Evolutionary conservation across 2,797 vertebrate species (phyloP), one percentile per base, ranked within the genome.

Genomic region (Macrochelys suwanniensis): DNA sequence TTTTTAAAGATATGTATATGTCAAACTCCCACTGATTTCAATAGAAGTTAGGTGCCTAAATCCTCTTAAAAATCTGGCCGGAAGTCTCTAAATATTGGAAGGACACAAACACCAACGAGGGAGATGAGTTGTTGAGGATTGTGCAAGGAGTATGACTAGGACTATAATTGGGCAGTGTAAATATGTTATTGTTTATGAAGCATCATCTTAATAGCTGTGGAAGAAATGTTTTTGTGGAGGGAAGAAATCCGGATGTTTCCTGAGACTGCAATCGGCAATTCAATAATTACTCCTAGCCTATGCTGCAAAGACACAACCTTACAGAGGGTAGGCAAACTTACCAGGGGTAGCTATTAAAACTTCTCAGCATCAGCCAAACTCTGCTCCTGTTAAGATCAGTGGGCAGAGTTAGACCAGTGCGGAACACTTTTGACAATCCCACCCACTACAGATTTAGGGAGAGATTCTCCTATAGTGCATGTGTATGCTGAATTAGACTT

Each of bases 141-240:
- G 6, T 5, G 33, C 61, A 65, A 65, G 31, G 33, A 17, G 33
- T n/a, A n/a, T 65, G 12, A 13, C 12, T 59, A 31, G 31, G 15
- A 16, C 33, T 65, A 9, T 65, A n/a, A n/a, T 65, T 65, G 33
- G 61, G 31, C 59, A 61, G 6, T 33, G 7, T 61, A 31, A 61
- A 61, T 61, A 33, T 61, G 28, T 33, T n/a, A 19, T 47, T 59
- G 16, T 6, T 80, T 37, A 19, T 74, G 91, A 87, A 19, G 50
- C 45, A 76, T 42, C 86, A 37, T n/a, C 74, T 28, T 50, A 79
- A 45, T 2, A 17, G 26, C 65, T 47, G 31, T 74, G 53, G 88
- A 88, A 82, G 85, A 80, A 42, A 53, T 81, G 53, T 84, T 87
- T 85, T 87, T n/a, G 31, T 4, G 16, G 59, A 83, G 76, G 82